phyloP scores from a whole-genome alignment of 2,113 vertebrate genomes.

The Pteropus alecto region DNA sequence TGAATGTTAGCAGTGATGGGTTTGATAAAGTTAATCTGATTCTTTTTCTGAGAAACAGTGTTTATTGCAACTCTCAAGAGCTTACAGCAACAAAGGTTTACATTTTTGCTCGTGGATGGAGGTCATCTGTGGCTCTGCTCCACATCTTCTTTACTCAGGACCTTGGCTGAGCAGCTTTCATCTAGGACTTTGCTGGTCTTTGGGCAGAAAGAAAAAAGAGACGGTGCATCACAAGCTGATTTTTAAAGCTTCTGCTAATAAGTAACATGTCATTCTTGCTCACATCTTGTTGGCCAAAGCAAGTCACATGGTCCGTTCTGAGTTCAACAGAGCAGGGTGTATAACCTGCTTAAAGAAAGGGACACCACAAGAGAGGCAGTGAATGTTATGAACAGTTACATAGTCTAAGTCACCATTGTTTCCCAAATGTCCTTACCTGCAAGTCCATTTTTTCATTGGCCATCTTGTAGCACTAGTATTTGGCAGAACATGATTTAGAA shows the following conservation, averaged over 20 bases:
- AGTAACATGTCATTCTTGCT: background rate
- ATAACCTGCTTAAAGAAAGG: background rate
- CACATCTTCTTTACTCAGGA: fast-evolving
- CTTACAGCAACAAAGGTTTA: background rate
- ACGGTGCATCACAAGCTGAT: background rate
- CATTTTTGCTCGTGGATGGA: background rate
- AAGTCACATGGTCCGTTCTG: background rate
- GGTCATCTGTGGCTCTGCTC: background rate
- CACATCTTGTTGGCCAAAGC: background rate
- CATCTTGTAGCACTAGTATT: background rate
- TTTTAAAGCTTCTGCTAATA: background rate
- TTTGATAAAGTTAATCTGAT: background rate
- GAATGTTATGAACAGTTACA: background rate
- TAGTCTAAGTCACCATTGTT: background rate
- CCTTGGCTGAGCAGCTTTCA: background rate
- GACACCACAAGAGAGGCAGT: background rate
- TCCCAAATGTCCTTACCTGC: background rate
- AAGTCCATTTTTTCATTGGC: background rate
- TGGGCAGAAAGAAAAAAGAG: background rate
- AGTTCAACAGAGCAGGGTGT: background rate
- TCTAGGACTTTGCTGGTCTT: background rate
- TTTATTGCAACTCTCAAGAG: background rate
- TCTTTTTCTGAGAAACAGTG: background rate
- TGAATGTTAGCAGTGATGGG: background rate
- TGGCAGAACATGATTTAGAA: background rate